Evolutionary conservation across 64 coral and sea anemone species (phyloP).

Genomic region (Montipora foliosa): DNA sequence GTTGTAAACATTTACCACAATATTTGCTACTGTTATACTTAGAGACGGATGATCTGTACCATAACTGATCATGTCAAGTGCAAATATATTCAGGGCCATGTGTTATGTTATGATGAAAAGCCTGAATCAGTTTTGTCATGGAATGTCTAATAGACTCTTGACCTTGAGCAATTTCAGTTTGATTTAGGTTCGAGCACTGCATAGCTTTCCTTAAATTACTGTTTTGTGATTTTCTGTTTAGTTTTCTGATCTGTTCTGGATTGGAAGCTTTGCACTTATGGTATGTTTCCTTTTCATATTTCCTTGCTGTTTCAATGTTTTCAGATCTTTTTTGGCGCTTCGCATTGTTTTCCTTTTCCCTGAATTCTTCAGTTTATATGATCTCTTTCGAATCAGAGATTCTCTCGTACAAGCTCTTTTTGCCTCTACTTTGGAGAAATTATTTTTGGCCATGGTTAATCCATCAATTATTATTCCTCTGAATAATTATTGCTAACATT

Average conservation of each 20-base stretch:
- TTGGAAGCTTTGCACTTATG: not conserved
- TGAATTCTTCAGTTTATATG: not conserved
- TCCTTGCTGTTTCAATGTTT: not conserved
- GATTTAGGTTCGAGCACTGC: not conserved
- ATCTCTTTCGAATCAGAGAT: not conserved
- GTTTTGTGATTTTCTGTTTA: not conserved
- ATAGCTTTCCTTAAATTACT: not conserved
- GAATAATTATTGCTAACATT: too few species aligned
- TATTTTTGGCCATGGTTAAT: too few species aligned
- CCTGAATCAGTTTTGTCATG: conserved; percentile 23
- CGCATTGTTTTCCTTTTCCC: too few species aligned
- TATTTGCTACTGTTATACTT: conserved; percentile 42
- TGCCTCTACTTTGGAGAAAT: too few species aligned
- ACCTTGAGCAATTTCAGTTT: not conserved
- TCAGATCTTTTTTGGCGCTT: not conserved
- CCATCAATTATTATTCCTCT: too few species aligned
- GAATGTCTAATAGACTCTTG: not conserved
- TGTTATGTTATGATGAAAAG: conserved; percentile 55
- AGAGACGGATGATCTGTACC: conserved; percentile 38
- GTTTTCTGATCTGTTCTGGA: not conserved
- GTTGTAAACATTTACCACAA: conserved; percentile 5
- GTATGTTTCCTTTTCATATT: not conserved
- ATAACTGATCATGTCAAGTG: conserved; percentile 10
- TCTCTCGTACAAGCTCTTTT: not conserved
- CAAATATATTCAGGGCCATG: not conserved